Evolutionary conservation across 2,113 vertebrate species (phyloP).

Genomic region (Acinonyx jubatus): DNA sequence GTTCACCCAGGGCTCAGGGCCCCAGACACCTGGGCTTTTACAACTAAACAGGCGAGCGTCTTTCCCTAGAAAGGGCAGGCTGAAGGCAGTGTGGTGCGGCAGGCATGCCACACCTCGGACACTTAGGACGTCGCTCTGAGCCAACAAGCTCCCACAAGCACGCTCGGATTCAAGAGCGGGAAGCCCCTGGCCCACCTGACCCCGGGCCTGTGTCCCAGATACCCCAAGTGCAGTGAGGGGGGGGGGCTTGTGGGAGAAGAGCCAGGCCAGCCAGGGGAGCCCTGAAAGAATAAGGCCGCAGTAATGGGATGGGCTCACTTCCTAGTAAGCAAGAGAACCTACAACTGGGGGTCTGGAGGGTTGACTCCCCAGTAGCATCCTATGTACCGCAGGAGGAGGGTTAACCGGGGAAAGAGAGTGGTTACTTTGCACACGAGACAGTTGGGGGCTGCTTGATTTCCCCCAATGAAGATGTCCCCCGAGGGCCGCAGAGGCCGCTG

Average conservation of each 20-base stretch:
- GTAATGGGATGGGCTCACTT: fast-evolving
- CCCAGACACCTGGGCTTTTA: neutral
- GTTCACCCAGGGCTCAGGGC: neutral
- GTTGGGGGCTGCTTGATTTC: neutral
- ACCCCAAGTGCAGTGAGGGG: neutral
- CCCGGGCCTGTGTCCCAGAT: neutral
- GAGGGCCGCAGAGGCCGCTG: no score
- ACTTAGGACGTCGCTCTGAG: neutral
- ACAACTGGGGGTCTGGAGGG: neutral
- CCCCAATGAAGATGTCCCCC: neutral
- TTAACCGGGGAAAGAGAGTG: neutral
- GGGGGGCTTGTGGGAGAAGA: neutral
- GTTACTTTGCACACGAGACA: neutral
- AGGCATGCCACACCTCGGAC: no score
- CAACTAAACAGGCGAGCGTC: neutral
- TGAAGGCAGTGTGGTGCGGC: fast-evolving
- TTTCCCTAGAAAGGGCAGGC: neutral
- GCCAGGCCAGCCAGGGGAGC: neutral
- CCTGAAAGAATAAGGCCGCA: neutral
- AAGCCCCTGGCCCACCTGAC: no score
- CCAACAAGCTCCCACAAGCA: neutral
- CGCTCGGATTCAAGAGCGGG: no score
- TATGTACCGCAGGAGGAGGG: neutral
- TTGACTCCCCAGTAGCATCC: neutral
- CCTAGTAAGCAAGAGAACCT: neutral